A percentile compares a stretch with the other conserved stretches of the same genome.
These are phyloP conservation scores for Eciton burchellii DNA, from an alignment of 1,140 invertebrate species.

Conservation along the genomic window DNA sequence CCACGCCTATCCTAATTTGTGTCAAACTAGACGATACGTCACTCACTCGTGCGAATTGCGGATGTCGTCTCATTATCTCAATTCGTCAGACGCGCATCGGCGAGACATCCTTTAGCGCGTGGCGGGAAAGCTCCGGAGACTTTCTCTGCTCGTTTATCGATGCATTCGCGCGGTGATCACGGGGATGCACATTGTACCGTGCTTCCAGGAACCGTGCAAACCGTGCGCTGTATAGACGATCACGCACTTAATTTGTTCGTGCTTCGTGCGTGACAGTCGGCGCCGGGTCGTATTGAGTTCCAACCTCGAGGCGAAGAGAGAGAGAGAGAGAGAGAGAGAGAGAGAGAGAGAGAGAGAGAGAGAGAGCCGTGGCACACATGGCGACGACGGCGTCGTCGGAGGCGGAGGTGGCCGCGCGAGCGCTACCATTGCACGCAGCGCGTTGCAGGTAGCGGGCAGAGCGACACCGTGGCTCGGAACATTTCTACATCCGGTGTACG, in stretches of 20 bases:
- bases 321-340: too few relatives aligned
- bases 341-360: too few relatives aligned
- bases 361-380: conserved; percentile 22
- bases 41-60: too few relatives aligned
- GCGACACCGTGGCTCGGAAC: conserved; percentile 73
- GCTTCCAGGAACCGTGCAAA: conserved; percentile 27
- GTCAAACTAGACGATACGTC: too few relatives aligned
- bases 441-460: conserved; percentile 57
- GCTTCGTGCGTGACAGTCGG: conserved; percentile 53
- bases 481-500: conserved; percentile 76
- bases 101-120: neutral
- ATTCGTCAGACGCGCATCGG: neutral
- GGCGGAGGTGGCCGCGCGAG: conserved; percentile 9
- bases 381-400: neutral
- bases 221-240: conserved; percentile 5
- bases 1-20: too few relatives aligned
- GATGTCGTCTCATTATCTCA: neutral
- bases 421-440: conserved; percentile 41
- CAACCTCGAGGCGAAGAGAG: conserved; percentile 67
- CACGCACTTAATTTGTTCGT: conserved; percentile 61
- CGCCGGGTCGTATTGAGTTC: conserved; percentile 66
- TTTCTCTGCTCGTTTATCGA: neutral
- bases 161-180: conserved; percentile 4
- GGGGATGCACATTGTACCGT: neutral
- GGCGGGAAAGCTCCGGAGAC: neutral